These are phyloP conservation scores for Pedicia rivosa DNA, from an alignment of 2,888 invertebrate genomes.

Conservation along the genomic window DNA sequence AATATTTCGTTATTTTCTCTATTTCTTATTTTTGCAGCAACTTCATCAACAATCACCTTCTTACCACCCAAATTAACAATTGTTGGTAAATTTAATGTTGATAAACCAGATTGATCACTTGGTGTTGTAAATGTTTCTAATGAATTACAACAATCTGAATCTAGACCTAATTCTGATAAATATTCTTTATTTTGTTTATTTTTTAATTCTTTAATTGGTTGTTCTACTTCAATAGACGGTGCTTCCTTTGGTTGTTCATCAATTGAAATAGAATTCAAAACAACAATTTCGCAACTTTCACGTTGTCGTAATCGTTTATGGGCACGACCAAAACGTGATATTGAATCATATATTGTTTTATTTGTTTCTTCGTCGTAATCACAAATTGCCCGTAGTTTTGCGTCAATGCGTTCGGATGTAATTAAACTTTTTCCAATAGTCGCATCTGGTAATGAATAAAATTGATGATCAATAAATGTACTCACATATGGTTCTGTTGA, in stretches of 20 bases:
- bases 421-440: slow-evolving; percentile 50
- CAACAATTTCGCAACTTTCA: slow-evolving; percentile 14
- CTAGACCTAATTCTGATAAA: slow-evolving; percentile 8
- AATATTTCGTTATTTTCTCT: neutral
- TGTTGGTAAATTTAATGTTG: neutral
- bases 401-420: slow-evolving; percentile 55
- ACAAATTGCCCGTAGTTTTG: slow-evolving; percentile 39
- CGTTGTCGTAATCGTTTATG: slow-evolving; percentile 25
- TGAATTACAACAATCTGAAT: slow-evolving; percentile 9
- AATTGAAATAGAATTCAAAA: slow-evolving; percentile 7
- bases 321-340: slow-evolving; percentile 25
- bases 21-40: slow-evolving; percentile 7
- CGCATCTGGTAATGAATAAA: slow-evolving; percentile 53
- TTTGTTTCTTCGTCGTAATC: neutral
- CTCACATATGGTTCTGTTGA: too few relatives aligned
- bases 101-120: neutral
- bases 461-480: slow-evolving; percentile 45
- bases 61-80: slow-evolving; percentile 8
- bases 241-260: slow-evolving; percentile 21
- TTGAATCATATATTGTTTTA: slow-evolving; percentile 20
- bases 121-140: slow-evolving; percentile 5
- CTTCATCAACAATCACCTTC: slow-evolving; percentile 10
- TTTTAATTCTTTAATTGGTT: slow-evolving; percentile 9
- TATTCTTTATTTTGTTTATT: slow-evolving; percentile 5
- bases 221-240: slow-evolving; percentile 23